phyloP scores from a whole-genome alignment of 2,888 invertebrate genomes.

The Drosophila pseudotakahashii region DNA sequence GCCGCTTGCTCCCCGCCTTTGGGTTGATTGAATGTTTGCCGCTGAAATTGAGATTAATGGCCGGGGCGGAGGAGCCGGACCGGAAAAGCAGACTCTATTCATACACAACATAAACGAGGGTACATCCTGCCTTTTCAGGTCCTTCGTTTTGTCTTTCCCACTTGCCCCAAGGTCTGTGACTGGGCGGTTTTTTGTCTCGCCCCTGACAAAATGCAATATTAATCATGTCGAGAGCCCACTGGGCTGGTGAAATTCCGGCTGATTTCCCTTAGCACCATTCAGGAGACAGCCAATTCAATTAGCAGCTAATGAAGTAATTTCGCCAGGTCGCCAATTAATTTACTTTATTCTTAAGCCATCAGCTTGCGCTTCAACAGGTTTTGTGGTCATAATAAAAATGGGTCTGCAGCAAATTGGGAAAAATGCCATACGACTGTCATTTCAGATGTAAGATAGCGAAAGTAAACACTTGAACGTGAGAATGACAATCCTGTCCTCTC shows the following conservation, averaged over 20 bases:
- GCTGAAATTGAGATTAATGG: conserved; percentile 69
- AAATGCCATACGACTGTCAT: conserved; percentile 28
- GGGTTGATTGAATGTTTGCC: conserved; percentile 71
- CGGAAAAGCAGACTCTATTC: conserved; percentile 46
- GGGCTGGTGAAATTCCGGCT: conserved; percentile 4
- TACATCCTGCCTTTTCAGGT: conserved; percentile 24
- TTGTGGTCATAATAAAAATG: conserved; percentile 46
- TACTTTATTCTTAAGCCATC: conserved; percentile 35
- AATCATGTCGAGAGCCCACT: conserved; percentile 46
- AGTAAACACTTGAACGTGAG: conserved; percentile 49
- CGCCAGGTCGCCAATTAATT: conserved; percentile 43
- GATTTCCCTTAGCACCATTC: conserved; percentile 2
- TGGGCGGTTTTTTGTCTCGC: conserved; percentile 1
- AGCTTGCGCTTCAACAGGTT: conserved; percentile 60
- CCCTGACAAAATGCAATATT: conserved; percentile 48
- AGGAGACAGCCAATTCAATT: conserved; percentile 56
- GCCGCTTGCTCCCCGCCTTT: conserved; percentile 22
- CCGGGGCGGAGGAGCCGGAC: conserved; percentile 16
- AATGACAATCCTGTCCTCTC: background rate
- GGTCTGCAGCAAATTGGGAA: conserved; percentile 45
- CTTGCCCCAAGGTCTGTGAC: background rate
- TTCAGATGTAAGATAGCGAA: conserved; percentile 41
- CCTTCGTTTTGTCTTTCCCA: conserved; percentile 13
- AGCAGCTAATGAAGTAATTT: conserved; percentile 63
- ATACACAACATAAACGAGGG: conserved; percentile 62